phyloP scores from a whole-genome alignment of 2,113 vertebrate species.

The Nipponia nippon region DNA sequence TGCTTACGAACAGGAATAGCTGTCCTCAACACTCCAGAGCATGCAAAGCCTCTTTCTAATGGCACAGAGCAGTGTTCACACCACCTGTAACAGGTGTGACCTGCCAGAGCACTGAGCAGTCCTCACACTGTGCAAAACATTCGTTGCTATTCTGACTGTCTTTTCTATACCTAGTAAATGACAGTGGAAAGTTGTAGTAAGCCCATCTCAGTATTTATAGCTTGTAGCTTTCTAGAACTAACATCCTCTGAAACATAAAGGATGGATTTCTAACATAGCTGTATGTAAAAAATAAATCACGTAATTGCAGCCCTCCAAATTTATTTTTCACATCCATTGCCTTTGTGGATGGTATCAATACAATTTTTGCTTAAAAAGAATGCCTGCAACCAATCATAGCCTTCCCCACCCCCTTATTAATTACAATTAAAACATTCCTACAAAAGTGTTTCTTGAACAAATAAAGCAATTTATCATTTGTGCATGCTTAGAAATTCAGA shows the following conservation, averaged over 20 bases:
- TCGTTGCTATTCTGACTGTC: no score
- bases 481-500: not conserved
- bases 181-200: not conserved
- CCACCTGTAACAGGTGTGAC: not conserved
- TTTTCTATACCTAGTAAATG: not conserved
- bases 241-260: not conserved
- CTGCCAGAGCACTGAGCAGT: not conserved
- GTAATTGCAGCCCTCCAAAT: not conserved
- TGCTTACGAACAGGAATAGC: not conserved
- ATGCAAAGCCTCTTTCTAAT: not conserved
- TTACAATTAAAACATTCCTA: conserved; percentile 40
- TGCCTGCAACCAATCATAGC: not conserved
- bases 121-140: not conserved
- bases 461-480: conserved; percentile 45
- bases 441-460: conserved; percentile 34
- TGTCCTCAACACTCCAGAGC: not conserved
- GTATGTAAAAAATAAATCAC: not conserved
- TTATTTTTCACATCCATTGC: not conserved
- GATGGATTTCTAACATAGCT: not conserved
- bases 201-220: not conserved
- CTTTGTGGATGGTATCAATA: not conserved
- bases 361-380: not conserved
- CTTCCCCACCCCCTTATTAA: conserved; percentile 8
- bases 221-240: not conserved
- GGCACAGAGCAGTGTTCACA: not conserved